A percentile compares a stretch with the other conserved stretches of the same genome.
Conservation (phyloP, 2,797 vertebrate genomes). For the Pristis pectinata region DNA sequence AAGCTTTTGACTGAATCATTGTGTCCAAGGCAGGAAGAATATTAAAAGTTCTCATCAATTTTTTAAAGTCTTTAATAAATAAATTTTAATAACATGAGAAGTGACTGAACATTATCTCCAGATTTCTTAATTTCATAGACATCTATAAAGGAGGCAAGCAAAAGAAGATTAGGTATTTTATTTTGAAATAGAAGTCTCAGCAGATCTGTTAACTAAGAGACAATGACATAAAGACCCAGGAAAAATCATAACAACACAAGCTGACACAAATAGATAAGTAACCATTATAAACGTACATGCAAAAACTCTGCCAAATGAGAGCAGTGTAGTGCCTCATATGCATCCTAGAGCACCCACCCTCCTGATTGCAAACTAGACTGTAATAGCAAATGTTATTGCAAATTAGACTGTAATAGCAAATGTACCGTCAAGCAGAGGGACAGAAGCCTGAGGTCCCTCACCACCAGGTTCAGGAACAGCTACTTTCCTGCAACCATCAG, state of each 20-base stretch:
- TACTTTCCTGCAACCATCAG: too few relatives aligned
- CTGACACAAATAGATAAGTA: neutral
- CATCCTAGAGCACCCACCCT: neutral
- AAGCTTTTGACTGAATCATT: neutral
- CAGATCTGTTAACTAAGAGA: neutral
- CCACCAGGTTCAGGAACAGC: too few relatives aligned
- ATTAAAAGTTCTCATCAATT: neutral
- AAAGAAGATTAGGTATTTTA: neutral
- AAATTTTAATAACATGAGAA: neutral
- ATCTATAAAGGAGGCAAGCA: neutral
- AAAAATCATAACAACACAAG: neutral
- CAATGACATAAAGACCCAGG: neutral
- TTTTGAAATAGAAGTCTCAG: neutral
- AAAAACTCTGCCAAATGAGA: neutral
- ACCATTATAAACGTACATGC: neutral
- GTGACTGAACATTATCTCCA: too few relatives aligned
- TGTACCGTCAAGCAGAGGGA: neutral
- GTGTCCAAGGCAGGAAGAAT: neutral
- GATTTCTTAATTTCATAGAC: too few relatives aligned
- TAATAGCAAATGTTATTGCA: neutral
- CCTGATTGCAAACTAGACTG: neutral
- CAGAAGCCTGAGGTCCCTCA: too few relatives aligned
- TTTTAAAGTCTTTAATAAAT: neutral
- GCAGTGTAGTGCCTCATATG: neutral
- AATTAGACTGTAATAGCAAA: neutral